Evolutionary conservation across 2,113 vertebrate genomes (phyloP), one percentile per base, ranked within the genome.

Genomic region (Oryzias curvinotus): DNA sequence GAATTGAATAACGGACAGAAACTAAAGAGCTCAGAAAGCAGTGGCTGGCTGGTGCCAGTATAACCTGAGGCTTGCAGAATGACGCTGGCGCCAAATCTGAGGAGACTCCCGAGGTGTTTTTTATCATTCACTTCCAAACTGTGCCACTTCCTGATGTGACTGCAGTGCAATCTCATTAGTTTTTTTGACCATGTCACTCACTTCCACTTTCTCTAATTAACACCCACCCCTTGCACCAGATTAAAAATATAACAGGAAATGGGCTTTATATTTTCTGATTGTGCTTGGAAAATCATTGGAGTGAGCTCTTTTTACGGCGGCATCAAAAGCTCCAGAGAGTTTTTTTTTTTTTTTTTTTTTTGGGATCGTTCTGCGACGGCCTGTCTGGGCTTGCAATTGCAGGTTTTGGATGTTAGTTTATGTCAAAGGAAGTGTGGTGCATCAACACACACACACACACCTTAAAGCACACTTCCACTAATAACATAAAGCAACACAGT

Each of bases 331-430:
- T 80, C 73, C 14, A 6, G 70, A 69, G 81, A 51, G 52, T 70
- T 75, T 57, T 52, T 58, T 65, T 68, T 36, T 36, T 36, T 36
- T 36, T 36, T 26, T 26, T 28, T 28, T 28, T 3, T 28, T 28
- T 28, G 5, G 72, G 66, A 61, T 23, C 60, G 1, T 21, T 50
- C 53, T 70, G 66, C 0, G 50, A 57, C 44, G 67, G 62, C 72
- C 67, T 75, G 84, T 77, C 73, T 65, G 61, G 60, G 62, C 83
- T 81, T 59, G 85, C 55, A 36, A 1, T 51, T 30, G 41, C 63
- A 68, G 74, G 57, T 75, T 78, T 83, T 61, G 53, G 59, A 65
- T 36, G 76, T 75, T 48, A 61, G 69, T 68, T 76, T 64, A 66
- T 61, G 44, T 71, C 10, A 36, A 36, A 36, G 36, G 10, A 10